Percentiles rank a stretch among this genome's conserved stretches.
Conservation (phyloP, 1,140 invertebrate species). For the Diabrotica undecimpunctata region DNA sequence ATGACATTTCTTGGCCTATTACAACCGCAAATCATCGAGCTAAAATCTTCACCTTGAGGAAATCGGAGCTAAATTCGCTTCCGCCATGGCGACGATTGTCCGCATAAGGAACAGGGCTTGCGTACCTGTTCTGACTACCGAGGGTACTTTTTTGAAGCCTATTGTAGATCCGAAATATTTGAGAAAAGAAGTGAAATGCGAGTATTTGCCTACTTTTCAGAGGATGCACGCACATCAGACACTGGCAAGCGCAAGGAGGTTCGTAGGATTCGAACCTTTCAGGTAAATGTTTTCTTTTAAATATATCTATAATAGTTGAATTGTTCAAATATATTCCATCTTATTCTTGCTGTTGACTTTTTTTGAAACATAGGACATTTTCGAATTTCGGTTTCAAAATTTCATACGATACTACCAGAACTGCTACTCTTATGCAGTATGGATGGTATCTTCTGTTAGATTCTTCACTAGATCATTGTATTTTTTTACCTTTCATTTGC, state of each 20-base stretch:
- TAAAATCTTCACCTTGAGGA: constrained; percentile 6
- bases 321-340: no score
- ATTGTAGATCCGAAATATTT: constrained; percentile 35
- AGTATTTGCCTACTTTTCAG: constrained; percentile 47
- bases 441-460: no score
- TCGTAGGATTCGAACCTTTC: constrained; percentile 49
- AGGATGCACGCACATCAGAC: constrained; percentile 62
- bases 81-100: constrained; percentile 9
- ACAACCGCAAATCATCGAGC: background rate
- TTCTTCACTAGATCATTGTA: no score
- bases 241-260: constrained; percentile 53
- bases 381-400: no score
- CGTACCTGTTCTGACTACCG: constrained; percentile 53
- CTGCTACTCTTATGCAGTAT: no score
- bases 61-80: background rate
- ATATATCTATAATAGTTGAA: no score
- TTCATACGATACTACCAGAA: background rate
- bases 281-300: constrained; percentile 26
- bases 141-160: constrained; percentile 54
- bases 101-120: constrained; percentile 50
- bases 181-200: constrained; percentile 43
- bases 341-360: no score
- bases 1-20: constrained; percentile 13
- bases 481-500: no score
- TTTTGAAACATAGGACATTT: no score